These are phyloP conservation scores for Mirounga angustirostris DNA, from an alignment of 2,113 vertebrate genomes.

Conservation along the genomic window DNA sequence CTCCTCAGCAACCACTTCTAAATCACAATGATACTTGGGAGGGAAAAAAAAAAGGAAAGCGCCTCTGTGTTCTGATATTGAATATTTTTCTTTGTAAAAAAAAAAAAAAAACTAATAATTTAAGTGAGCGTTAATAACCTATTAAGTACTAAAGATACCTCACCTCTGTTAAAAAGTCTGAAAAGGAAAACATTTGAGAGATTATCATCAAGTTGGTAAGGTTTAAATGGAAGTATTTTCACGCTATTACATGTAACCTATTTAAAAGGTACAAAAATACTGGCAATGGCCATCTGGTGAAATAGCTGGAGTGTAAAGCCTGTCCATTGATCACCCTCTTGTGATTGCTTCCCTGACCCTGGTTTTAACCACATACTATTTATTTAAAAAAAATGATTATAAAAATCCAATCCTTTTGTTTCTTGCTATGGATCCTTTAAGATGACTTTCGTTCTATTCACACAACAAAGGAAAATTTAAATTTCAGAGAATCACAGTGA, in stretches of 20 bases:
- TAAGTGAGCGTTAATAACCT: neutral
- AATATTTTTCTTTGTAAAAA: slow-evolving; percentile 7
- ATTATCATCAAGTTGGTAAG: neutral
- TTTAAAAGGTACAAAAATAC: slow-evolving; percentile 67
- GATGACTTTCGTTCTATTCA: slow-evolving; percentile 30
- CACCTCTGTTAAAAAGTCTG: neutral
- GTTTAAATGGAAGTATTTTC: slow-evolving; percentile 54
- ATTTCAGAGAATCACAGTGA: neutral
- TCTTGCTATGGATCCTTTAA: slow-evolving; percentile 46
- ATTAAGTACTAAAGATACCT: neutral
- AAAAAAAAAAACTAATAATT: neutral
- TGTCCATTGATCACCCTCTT: neutral
- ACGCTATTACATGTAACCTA: neutral
- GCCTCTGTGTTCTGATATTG: neutral
- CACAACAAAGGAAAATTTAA: neutral
- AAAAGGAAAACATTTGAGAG: slow-evolving; percentile 23
- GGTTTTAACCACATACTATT: neutral
- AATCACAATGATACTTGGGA: slow-evolving; percentile 68
- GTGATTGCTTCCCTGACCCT: neutral
- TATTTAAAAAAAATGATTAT: neutral
- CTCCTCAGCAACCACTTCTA: slow-evolving; percentile 70
- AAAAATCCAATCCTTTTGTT: slow-evolving; percentile 60
- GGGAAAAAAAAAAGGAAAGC: neutral
- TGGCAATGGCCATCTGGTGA: slow-evolving; percentile 40
- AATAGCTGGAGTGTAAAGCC: slow-evolving; percentile 50